Base-by-base conservation (phyloP, 2,888 invertebrate species). In the Oxyscelio sp. region DNA sequence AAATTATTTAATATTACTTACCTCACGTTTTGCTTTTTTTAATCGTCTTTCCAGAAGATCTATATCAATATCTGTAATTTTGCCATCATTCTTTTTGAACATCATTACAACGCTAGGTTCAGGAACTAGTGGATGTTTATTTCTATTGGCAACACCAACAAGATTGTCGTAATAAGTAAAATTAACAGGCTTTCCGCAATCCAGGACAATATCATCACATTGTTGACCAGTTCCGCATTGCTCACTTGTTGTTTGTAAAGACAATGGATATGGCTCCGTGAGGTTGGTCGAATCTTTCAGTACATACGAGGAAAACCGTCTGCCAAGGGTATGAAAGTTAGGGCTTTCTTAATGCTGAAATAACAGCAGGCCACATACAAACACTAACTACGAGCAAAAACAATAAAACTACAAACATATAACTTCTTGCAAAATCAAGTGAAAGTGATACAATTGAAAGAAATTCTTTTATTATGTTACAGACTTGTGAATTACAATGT, bases 121-220 rank as follows among this genome's bases (percentile, higher is more conserved):
- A 78, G 98, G 97, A 88, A 97, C 97, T 91, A 97, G 96, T 0
- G 97, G 97, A 94, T 98, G 98, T 91, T 96, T 96, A 90, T 97
- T 96, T 84, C 98, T 95, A 91, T 97, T 96, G n/a, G 97, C 96
- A 38, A 98, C 97, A 17, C 98, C 98, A 65, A 97, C 96, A 81
- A 98, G 95, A 94, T 97, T 97, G 94, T 98, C 98, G 94, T 98
- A 98, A 93, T 97, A 97, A 4, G 98, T 98, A 92, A 97, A 97
- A 94, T 98, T 98, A 1, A 97, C 97, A 70, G 97, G 96, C 94
- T 97, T 97, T 3, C 97, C 97, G 94, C 98, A 98, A 92, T 97
- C 97, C 89, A 97, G 95, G 85, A 96, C 95, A 90, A 97, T 96
- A 90, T 96, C 96, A 58, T 95, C 96, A 71, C 93, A 94, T 80